Evolutionary conservation across 1,140 invertebrate species (phyloP).

Genomic region (Lysiphlebus fabarum): DNA sequence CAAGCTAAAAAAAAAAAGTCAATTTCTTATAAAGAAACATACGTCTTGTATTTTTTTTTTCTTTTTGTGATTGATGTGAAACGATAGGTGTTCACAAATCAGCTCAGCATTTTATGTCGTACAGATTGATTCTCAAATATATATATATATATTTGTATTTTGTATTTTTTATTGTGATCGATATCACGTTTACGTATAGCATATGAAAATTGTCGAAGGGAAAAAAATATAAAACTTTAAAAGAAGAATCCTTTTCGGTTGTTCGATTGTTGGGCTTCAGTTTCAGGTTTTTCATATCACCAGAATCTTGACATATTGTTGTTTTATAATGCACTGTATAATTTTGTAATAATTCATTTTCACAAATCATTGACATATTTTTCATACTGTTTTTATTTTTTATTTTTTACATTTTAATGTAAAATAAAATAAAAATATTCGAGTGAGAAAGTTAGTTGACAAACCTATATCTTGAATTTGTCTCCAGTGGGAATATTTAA

Average conservation of each 20-base stretch:
- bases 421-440: neutral
- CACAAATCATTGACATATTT: neutral
- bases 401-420: neutral
- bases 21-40: no score
- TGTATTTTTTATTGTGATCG: slow-evolving; percentile 6
- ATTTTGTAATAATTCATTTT: slow-evolving; percentile 41
- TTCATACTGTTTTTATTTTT: no score
- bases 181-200: neutral
- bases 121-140: neutral
- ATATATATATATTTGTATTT: slow-evolving; percentile 14
- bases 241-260: slow-evolving; percentile 9
- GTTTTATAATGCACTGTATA: slow-evolving; percentile 41
- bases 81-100: neutral
- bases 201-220: neutral
- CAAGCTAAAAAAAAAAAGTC: no score
- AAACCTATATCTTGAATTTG: neutral
- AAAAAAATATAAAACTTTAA: neutral
- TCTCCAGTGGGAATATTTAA: neutral
- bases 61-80: no score
- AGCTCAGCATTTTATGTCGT: neutral
- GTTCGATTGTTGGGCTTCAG: slow-evolving; percentile 1
- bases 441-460: neutral
- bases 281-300: neutral
- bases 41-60: no score
- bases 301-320: neutral